These are phyloP conservation scores for Ciconia boyciana DNA, from an alignment of 2,113 vertebrate species.

Conservation along the genomic window DNA sequence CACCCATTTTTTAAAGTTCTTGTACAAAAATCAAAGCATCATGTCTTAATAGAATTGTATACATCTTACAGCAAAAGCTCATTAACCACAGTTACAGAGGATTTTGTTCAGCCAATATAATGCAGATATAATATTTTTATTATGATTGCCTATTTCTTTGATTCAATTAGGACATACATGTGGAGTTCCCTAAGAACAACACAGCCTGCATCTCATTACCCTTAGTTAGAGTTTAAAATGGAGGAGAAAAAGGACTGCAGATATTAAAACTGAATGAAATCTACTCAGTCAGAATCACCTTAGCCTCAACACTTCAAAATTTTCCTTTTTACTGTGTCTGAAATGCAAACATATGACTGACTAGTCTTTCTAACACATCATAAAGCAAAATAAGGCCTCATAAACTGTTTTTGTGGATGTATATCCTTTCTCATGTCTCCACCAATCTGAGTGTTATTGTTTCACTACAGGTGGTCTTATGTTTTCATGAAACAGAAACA, in stretches of 20 bases:
- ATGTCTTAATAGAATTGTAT: background rate
- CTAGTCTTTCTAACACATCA: background rate
- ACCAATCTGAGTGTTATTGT: background rate
- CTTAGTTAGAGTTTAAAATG: background rate
- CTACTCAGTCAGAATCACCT: background rate
- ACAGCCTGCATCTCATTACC: background rate
- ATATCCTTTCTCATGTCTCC: conserved; percentile 3
- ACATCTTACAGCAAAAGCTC: background rate
- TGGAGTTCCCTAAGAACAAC: background rate
- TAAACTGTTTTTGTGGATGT: background rate
- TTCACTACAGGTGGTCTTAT: background rate
- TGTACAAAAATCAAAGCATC: background rate
- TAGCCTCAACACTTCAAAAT: background rate
- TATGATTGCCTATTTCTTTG: background rate
- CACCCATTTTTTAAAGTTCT: background rate
- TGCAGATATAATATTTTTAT: background rate
- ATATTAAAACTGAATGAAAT: background rate
- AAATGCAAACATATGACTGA: background rate
- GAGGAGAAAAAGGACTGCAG: background rate
- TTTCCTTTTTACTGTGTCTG: background rate
- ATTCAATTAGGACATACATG: background rate
- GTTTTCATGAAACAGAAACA: conserved; percentile 8
- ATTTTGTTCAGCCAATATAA: background rate
- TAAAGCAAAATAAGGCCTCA: conserved; percentile 3
- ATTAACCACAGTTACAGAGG: background rate